phyloP scores from a whole-genome alignment of 2,113 vertebrate species.

The Zosterops hypoxanthus region DNA sequence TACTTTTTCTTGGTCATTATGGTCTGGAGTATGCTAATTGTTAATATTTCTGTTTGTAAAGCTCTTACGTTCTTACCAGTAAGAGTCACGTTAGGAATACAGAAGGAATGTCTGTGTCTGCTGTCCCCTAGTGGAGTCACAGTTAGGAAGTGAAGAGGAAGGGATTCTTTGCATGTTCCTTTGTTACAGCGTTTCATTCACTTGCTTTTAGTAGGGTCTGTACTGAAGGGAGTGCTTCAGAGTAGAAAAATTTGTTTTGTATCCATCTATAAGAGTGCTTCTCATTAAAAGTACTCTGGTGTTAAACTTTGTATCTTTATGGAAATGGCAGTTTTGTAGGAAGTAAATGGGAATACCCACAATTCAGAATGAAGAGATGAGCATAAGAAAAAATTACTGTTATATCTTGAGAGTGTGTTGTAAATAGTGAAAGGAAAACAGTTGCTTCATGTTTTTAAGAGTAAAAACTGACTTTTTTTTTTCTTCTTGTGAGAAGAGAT shows the following conservation, averaged over 20 bases:
- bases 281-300: background rate
- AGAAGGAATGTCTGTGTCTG: slow-evolving; percentile 25
- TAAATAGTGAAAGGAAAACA: background rate
- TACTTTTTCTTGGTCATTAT: background rate
- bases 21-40: background rate
- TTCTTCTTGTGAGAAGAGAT: slow-evolving; percentile 68
- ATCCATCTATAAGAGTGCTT: background rate
- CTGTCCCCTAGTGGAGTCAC: slow-evolving; percentile 50
- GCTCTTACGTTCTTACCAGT: background rate
- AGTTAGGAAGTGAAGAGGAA: background rate
- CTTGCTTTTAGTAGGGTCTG: background rate
- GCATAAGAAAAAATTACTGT: background rate
- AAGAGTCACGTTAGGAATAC: background rate
- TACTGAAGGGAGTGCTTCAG: background rate
- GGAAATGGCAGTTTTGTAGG: background rate
- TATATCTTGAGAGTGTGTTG: background rate
- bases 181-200: background rate
- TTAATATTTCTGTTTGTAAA: background rate
- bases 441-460: background rate
- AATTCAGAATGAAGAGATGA: background rate
- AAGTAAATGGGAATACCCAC: background rate
- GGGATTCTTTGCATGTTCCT: background rate
- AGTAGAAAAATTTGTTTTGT: background rate
- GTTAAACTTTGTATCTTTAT: background rate
- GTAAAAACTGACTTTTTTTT: background rate